Base-by-base conservation (phyloP, 2,888 invertebrate species). In the Himalopsyche japonica region DNA sequence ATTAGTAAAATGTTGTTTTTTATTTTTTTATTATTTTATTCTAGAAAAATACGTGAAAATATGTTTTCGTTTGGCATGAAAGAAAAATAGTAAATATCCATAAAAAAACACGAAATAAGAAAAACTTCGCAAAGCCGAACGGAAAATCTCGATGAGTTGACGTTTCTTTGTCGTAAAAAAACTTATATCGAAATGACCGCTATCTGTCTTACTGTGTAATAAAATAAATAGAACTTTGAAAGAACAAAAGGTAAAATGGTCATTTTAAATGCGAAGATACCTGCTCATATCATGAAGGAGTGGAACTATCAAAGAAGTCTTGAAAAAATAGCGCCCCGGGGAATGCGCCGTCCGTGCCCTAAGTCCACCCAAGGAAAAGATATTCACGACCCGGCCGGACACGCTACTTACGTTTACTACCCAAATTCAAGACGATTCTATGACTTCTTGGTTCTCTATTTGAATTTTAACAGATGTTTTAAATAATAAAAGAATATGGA, bases 261-360 rank as follows among this genome's bases (percentile, higher is more conserved):
- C 20, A 57, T 20, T 57, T 20, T 10, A 3, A 20, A 57, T 57
- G 24, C 24, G 15, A 10, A 57, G 57, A 24, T 57, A 57, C 57
- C 57, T 57, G 15, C 57, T 79, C 49, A 27, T 80, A n/a, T 49
- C 48, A 43, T 7, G 18, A 57, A 37, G n/a, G 30, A 80, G 30
- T 27, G 15, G 80, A 80, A 80, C 80, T 80, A 80, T 80, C 80
- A 80, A 80, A 30, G 80, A 57, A 30, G 80, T 80, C 32, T 79
- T 24, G 27, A 79, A 79, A 80, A 80, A 49, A 80, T 27, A 27
- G 43, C 80, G 43, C 80, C 80, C 80, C 24, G 49, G 80, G 80
- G 49, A 49, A 30, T 27, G 80, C 48, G n/a, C 24, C n/a, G 80
- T 80, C n/a, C n/a, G n/a, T n/a, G n/a, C n/a, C n/a, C n/a, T n/a